Evolutionary conservation across 2,113 vertebrate species (phyloP), one percentile per base, ranked within the genome.

Genomic region (Festucalex cinctus): DNA sequence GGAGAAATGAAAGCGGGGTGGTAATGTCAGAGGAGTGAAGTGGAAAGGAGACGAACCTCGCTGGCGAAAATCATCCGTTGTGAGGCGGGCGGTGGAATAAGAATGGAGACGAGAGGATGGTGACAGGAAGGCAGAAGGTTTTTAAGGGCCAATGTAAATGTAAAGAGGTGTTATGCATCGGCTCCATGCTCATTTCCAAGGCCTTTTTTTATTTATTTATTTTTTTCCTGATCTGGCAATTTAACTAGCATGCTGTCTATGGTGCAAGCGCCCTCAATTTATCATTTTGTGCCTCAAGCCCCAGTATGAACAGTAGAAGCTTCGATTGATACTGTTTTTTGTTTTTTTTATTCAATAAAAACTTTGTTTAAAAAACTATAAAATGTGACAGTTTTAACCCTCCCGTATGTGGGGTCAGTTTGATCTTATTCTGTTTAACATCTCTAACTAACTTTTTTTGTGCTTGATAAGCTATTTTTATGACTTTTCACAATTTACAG

Each of bases 11-110:
- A 63, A 48, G 48, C 20, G 44, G 61, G 28, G 71, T 66, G 75
- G 66, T 76, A 71, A 79, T 82, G 75, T 81, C 64, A 73, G 72
- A 61, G 69, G 74, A 75, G 72, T 8, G 28, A 76, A 77, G 76
- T 76, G 75, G 70, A 83, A 76, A 80, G 72, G 69, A 76, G 71
- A 72, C n/a, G 10, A 74, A 77, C 68, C 70, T 74, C 26, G 16
- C 64, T 14, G 60, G 62, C 68, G 69, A 74, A 78, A 81, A 72
- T 75, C 69, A 65, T 73, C 49, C 9, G 2, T 63, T 59, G 36
- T 70, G 2, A n/a, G 61, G 60, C 51, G 2, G 26, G 65, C n/a
- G 60, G 71, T 51, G 53, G 81, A 67, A 75, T 69, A 59, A 74
- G 49, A 37, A 70, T 35, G 66, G 63, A 44, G 70, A 60, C 39